A percentile compares a stretch with the other conserved stretches of the same genome.
Evolutionary conservation across 2,113 vertebrate genomes (phyloP).

Genomic region (Pionites leucogaster): DNA sequence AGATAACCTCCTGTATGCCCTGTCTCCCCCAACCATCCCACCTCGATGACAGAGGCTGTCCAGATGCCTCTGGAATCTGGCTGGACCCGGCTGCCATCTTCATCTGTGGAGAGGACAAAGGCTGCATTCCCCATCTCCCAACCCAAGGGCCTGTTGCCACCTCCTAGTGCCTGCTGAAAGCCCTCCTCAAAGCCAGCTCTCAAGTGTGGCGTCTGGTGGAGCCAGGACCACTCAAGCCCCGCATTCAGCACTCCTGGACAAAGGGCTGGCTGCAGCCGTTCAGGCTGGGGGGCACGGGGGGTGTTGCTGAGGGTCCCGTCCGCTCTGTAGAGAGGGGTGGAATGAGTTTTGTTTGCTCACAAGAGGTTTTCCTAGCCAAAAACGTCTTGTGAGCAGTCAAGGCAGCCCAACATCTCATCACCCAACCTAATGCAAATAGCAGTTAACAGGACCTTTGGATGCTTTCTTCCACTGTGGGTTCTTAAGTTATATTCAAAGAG

Average conservation of each 20-base stretch:
- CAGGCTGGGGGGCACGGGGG: background rate
- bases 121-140: slow-evolving; percentile 56
- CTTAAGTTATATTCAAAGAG: background rate
- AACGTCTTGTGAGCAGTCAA: background rate
- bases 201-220: slow-evolving; percentile 69
- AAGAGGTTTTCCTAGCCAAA: background rate
- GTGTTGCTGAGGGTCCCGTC: background rate
- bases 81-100: background rate
- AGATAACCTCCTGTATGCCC: background rate
- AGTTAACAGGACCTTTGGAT: background rate
- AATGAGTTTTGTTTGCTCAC: background rate
- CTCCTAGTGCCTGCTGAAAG: slow-evolving; percentile 76
- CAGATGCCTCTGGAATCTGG: slow-evolving; percentile 81
- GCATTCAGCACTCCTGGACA: background rate
- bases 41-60: slow-evolving; percentile 74
- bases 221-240: slow-evolving; percentile 77
- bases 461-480: background rate
- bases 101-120: slow-evolving; percentile 3
- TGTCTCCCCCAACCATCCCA: background rate
- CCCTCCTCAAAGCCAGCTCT: slow-evolving; percentile 69
- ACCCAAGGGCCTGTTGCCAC: slow-evolving; percentile 74
- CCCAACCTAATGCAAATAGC: background rate
- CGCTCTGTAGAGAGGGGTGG: background rate
- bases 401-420: background rate
- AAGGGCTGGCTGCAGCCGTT: slow-evolving; percentile 36